phyloP scores from a whole-genome alignment of 2,113 vertebrate species.

The Martes martes region DNA sequence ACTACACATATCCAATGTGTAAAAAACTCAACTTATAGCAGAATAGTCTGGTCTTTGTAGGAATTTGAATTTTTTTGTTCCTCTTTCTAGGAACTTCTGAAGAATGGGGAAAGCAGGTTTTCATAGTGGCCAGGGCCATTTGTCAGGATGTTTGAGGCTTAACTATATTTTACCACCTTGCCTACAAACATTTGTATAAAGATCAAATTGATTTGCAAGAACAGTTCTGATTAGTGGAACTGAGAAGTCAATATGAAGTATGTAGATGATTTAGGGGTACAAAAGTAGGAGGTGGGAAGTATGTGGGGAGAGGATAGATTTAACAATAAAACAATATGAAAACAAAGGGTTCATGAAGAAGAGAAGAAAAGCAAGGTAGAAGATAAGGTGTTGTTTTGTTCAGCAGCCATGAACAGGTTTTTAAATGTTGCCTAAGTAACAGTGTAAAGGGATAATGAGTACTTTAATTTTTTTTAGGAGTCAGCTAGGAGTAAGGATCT shows the following conservation, averaged over 20 bases:
- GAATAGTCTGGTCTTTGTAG: neutral
- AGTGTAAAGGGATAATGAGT: neutral
- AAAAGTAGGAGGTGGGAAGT: neutral
- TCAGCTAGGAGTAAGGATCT: neutral
- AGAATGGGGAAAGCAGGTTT: neutral
- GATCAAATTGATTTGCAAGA: neutral
- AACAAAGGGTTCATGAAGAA: neutral
- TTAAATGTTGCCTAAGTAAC: conserved; percentile 31
- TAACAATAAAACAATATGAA: neutral
- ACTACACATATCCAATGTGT: neutral
- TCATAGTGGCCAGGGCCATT: neutral
- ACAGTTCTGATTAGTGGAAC: neutral
- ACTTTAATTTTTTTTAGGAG: neutral
- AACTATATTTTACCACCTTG: neutral
- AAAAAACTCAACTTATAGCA: neutral
- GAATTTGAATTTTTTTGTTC: conserved; percentile 35
- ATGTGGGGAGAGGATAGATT: neutral
- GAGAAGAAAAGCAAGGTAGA: neutral
- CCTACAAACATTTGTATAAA: neutral
- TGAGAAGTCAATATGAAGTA: neutral
- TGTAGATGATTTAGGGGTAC: neutral
- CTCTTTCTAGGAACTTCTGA: neutral
- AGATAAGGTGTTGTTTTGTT: neutral
- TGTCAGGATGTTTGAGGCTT: neutral
- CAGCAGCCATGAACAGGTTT: neutral